Evolutionary conservation across 2,888 invertebrate species (phyloP), one percentile per base, ranked within the genome.

Genomic region (Pseudococcus jackbeardsleyi): DNA sequence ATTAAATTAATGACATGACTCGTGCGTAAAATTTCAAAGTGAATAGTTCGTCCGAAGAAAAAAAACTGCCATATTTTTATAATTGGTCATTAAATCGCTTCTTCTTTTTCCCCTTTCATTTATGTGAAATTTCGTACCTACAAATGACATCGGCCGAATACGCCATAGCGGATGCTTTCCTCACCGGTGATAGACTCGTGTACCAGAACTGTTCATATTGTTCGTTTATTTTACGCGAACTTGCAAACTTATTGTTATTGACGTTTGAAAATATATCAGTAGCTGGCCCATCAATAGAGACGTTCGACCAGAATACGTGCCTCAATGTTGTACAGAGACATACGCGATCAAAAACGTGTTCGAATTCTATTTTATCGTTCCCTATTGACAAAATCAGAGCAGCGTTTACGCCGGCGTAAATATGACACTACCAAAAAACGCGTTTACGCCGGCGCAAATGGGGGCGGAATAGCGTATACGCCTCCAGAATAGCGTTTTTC

Each of bases 151-250:
- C 72, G 72, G 26, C 68, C 68, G 68, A 68, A 68, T 26, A 68
- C n/a, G n/a, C 59, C 26, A 42, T 42, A 22, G 26, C 22, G 26
- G 72, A 72, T 72, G 33, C 33, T 72, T 72, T 72, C 17, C 33
- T 72, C 7, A 5, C 19, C 22, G 15, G 22, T 19, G 64, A 19
- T 64, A 64, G 64, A 22, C 64, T 64, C 64, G 64, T 64, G 77
- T 42, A 22, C 17, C 77, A 42, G 79, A 79, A 79, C 33, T 11
- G 17, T 26, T 82, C 79, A 82, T 82, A 82, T 82, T 82, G 79
- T 82, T 82, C 79, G 79, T 82, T 82, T 46, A 46, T 46, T 82
- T 82, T 72, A 72, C 59, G 6, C 59, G n/a, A 59, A 59, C 59
- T n/a, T 59, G 22, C 64, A 12, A 64, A 11, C 6, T 64, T 19